Conservation (phyloP, 2,797 vertebrate genomes). For the Emys orbicularis region DNA sequence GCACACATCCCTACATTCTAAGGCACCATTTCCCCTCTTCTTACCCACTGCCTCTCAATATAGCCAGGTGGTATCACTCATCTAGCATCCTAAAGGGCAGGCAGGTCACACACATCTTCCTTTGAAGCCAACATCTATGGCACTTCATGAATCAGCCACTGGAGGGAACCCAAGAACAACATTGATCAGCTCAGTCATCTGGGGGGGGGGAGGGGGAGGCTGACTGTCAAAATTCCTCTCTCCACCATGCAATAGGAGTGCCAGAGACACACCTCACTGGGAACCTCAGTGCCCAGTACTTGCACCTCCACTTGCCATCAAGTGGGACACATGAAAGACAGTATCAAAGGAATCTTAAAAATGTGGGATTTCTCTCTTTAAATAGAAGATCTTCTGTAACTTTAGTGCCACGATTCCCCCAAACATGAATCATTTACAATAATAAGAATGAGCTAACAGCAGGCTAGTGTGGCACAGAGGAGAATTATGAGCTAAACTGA, state of each 20-base stretch:
- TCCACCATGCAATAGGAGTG: rapidly evolving
- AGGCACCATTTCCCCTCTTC: not conserved
- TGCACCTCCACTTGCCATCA: not conserved
- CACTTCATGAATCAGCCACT: slow-evolving; percentile 45
- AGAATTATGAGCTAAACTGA: not conserved
- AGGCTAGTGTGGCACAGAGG: not conserved
- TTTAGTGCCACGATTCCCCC: not conserved
- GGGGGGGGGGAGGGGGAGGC: not conserved
- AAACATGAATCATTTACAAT: not conserved
- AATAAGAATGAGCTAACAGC: not conserved
- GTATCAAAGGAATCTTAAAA: not conserved
- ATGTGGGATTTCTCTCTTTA: not conserved
- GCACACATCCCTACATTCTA: not conserved
- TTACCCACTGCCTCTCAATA: not conserved
- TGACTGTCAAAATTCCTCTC: not conserved
- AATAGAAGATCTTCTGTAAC: not conserved
- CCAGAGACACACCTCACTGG: rapidly evolving
- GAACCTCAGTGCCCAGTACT: not conserved
- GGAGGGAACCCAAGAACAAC: slow-evolving; percentile 66
- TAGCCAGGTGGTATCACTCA: rapidly evolving
- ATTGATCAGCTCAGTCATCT: not conserved
- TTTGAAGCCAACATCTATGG: not conserved
- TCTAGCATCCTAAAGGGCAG: rapidly evolving
- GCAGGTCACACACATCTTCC: not conserved
- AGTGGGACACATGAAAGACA: not conserved